phyloP scores from a whole-genome alignment of 2,888 invertebrate species.

The Gerris lacustris region DNA sequence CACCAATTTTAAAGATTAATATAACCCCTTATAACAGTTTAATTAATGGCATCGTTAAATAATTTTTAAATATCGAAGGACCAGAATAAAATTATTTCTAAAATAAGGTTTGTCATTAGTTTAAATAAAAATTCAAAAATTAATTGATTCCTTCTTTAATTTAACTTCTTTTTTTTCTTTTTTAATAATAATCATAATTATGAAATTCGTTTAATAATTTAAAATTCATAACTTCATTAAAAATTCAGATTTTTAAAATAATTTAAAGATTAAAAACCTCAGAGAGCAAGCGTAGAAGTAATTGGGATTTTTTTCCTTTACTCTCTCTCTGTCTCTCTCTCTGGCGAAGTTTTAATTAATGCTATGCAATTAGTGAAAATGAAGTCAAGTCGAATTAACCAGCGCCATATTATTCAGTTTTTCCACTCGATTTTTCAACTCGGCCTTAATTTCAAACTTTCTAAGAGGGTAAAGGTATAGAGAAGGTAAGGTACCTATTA shows the following conservation, averaged over 20 bases:
- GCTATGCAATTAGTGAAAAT: constrained; percentile 1
- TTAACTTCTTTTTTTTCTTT: not conserved
- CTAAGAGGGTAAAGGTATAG: not conserved
- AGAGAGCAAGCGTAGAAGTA: not conserved
- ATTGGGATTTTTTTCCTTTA: constrained; percentile 1
- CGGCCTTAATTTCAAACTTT: not conserved
- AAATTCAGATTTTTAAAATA: not conserved
- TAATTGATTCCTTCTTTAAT: too few relatives aligned
- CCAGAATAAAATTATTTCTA: too few relatives aligned
- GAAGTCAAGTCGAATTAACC: constrained; percentile 3
- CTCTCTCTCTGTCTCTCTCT: not conserved
- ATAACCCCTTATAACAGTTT: too few relatives aligned
- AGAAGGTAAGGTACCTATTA: not conserved
- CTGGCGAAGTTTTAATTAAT: not conserved
- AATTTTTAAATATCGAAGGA: too few relatives aligned
- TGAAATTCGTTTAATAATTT: not conserved
- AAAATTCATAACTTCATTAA: constrained; percentile 5
- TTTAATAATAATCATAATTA: not conserved
- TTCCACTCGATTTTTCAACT: constrained; percentile 1
- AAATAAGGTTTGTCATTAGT: too few relatives aligned
- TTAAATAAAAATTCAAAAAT: too few relatives aligned
- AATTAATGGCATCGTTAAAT: too few relatives aligned
- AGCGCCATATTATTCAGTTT: not conserved
- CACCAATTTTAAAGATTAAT: too few relatives aligned
- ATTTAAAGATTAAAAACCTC: constrained; percentile 1